Percentiles rank a stretch among this genome's conserved stretches.
phyloP scores from a whole-genome alignment of 2,888 invertebrate species.

The Drosophila lacicola region DNA sequence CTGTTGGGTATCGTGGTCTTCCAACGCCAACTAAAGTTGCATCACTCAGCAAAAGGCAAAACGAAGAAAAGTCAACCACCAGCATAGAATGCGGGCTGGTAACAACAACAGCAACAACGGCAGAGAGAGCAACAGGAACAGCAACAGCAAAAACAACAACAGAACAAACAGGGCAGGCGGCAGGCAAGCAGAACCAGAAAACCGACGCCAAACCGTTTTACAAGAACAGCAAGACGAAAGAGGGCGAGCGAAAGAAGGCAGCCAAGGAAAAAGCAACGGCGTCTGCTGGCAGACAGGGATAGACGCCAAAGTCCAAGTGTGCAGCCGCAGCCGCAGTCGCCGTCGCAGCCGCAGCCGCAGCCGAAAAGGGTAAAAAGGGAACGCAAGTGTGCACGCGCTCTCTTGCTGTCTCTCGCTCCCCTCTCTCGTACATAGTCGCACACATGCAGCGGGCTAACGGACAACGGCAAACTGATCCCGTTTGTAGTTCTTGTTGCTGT shows the following conservation, averaged over 20 bases:
- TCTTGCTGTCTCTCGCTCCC: constrained; percentile 5
- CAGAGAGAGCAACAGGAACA: constrained; percentile 23
- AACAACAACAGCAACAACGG: constrained; percentile 25
- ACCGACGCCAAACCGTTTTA: constrained; percentile 57
- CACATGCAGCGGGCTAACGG: constrained; percentile 45
- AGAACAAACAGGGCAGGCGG: constrained; percentile 39
- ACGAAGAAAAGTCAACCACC: constrained; percentile 82
- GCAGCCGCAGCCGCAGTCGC: constrained; percentile 1
- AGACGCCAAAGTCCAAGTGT: constrained; percentile 49
- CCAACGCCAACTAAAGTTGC: constrained; percentile 67
- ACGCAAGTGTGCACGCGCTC: constrained; percentile 18
- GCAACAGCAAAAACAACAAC: constrained; percentile 33
- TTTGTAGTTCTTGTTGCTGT: constrained; percentile 43
- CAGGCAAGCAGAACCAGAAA: constrained; percentile 56
- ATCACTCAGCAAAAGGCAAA: constrained; percentile 71
- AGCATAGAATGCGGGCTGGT: constrained; percentile 81
- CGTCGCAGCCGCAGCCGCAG: background rate
- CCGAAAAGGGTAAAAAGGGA: constrained; percentile 56
- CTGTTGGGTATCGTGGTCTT: constrained; percentile 29
- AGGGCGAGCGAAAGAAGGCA: constrained; percentile 35
- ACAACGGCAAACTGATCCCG: constrained; percentile 61
- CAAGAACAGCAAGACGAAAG: constrained; percentile 31
- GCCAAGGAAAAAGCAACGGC: constrained; percentile 32
- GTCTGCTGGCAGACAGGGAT: constrained; percentile 35
- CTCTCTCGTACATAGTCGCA: constrained; percentile 10